Evolutionary conservation across 92 coral and sea anemone species (phyloP).

Genomic region (Palythoa grandiflora): DNA sequence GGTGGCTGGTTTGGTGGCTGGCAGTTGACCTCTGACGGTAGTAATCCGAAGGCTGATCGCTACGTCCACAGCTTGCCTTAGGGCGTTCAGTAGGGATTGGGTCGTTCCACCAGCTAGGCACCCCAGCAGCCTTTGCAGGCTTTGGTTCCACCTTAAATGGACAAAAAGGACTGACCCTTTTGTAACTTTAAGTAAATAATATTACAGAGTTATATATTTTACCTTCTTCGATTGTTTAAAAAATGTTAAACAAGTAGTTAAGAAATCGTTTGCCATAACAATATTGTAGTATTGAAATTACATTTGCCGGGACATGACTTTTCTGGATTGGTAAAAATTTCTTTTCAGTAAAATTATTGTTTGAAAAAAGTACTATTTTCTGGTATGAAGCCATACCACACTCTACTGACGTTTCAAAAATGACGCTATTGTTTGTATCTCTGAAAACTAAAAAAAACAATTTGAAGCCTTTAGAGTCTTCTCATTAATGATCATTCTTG

Average conservation of each 20-base stretch:
- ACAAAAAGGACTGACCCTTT: neutral
- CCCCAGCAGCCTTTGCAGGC: constrained; percentile 17
- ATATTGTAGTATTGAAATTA: no score
- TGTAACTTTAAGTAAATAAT: neutral
- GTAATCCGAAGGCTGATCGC: neutral
- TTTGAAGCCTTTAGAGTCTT: neutral
- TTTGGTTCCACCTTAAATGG: neutral
- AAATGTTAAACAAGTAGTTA: no score
- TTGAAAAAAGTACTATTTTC: no score
- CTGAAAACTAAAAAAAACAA: no score
- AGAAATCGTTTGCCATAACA: no score
- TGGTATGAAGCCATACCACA: no score
- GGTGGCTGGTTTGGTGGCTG: neutral
- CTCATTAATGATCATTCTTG: neutral
- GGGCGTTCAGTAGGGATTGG: constrained; percentile 29
- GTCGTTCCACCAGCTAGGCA: constrained; percentile 38
- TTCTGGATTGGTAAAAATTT: no score
- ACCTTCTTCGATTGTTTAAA: neutral
- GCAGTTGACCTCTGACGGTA: neutral
- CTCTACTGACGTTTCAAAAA: no score
- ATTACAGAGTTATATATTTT: neutral
- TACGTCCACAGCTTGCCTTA: neutral
- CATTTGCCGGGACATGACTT: no score
- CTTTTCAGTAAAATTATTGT: no score
- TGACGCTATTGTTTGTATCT: no score